These are phyloP conservation scores for Acronicta leporina DNA, from an alignment of 2,888 invertebrate genomes.

Conservation along the genomic window DNA sequence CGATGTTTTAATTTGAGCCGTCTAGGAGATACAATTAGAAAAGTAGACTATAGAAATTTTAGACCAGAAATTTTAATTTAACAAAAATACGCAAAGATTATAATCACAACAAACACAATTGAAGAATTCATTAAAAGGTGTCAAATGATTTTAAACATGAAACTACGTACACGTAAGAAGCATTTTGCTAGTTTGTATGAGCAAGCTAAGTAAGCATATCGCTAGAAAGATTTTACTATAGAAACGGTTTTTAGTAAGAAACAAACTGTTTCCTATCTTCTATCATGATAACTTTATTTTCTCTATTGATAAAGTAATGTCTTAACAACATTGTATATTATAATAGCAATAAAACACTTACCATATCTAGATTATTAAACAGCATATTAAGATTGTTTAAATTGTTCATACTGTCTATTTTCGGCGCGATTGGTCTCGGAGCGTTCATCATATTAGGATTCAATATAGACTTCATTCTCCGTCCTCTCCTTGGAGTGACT, in stretches of 20 bases:
- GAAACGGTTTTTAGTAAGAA: background rate
- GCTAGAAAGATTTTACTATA: too few relatives aligned
- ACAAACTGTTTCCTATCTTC: conserved; percentile 11
- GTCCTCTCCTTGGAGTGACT: conserved; percentile 91
- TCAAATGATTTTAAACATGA: too few relatives aligned
- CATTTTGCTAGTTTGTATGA: too few relatives aligned
- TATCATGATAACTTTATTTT: conserved; percentile 7
- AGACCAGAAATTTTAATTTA: too few relatives aligned
- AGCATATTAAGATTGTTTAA: conserved; percentile 80
- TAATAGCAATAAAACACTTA: conserved; percentile 63
- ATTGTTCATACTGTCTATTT: conserved; percentile 74
- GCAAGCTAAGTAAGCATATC: too few relatives aligned
- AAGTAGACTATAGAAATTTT: too few relatives aligned
- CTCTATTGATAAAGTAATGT: conserved; percentile 9
- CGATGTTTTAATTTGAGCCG: too few relatives aligned
- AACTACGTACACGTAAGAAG: too few relatives aligned
- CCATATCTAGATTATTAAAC: conserved; percentile 86
- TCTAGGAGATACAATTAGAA: too few relatives aligned
- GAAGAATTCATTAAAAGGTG: too few relatives aligned
- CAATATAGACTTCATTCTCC: conserved; percentile 89
- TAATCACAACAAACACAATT: too few relatives aligned
- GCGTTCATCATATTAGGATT: conserved; percentile 84
- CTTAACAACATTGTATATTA: background rate
- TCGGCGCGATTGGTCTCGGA: conserved; percentile 83
- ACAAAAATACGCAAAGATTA: too few relatives aligned